phyloP scores from a whole-genome alignment of 2,888 invertebrate species.

The Mesochorus sp. region DNA sequence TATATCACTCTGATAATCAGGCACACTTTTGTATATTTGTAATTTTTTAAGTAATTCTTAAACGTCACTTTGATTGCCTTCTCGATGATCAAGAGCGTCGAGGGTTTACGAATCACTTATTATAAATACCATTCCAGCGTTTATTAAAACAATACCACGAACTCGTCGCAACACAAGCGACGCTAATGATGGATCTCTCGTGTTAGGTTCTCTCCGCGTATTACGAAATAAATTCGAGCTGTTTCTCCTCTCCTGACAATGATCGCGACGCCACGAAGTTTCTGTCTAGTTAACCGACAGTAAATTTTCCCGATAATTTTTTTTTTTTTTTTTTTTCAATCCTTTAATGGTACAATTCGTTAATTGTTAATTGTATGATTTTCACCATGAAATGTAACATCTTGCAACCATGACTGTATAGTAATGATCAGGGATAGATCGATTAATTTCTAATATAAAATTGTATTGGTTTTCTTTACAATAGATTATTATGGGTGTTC shows the following conservation, averaged over 20 bases:
- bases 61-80: too few relatives aligned
- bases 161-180: slow-evolving; percentile 42
- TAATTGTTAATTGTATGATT: too few relatives aligned
- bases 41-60: not conserved
- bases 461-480: too few relatives aligned
- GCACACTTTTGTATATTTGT: not conserved
- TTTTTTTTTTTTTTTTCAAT: not conserved
- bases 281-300: slow-evolving; percentile 53
- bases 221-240: slow-evolving; percentile 54
- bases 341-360: too few relatives aligned
- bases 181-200: slow-evolving; percentile 37
- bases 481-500: not conserved
- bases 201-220: slow-evolving; percentile 42
- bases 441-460: too few relatives aligned
- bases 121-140: slow-evolving; percentile 57
- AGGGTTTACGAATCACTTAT: slow-evolving; percentile 54
- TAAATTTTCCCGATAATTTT: not conserved
- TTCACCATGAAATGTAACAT: too few relatives aligned
- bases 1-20: not conserved
- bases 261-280: slow-evolving; percentile 49
- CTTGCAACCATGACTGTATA: too few relatives aligned
- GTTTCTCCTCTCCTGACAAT: slow-evolving; percentile 55
- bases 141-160: slow-evolving; percentile 50
- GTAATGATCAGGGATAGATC: too few relatives aligned
- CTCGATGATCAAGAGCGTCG: too few relatives aligned